Evolutionary conservation across 2,797 vertebrate species (phyloP), one percentile per base, ranked within the genome.

Genomic region (Hephaestus fuliginosus): DNA sequence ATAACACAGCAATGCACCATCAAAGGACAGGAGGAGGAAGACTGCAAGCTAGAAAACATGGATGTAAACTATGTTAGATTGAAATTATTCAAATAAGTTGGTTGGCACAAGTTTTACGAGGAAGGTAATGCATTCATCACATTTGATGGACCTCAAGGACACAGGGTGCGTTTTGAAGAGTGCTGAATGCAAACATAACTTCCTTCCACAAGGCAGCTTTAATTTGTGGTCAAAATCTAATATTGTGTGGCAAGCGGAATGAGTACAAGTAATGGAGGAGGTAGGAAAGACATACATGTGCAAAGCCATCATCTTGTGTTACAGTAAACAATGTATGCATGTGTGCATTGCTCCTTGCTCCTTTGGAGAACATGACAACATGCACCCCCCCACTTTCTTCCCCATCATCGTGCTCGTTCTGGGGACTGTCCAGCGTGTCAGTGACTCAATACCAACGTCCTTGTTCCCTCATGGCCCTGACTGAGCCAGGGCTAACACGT

Each of bases 391-490:
- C 65, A 15, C 75, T 33, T 60, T 66, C 61, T 18, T 51, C 67
- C 71, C 63, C 61, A 57, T 86, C 77, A 33, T 78, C 68, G 60
- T 69, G 80, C 84, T 60, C 73, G 84, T 88, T 89, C 74, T 65
- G 70, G 84, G 87, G 80, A 80, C 78, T 87, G 92, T 92, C 93
- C 89, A 86, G 83, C 63, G 81, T 84, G 91, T 91, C 91, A 83
- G 92, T 94, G 93, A 94, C 92, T 94, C 93, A 94, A 79, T 74
- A 90, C 84, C 79, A 76, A 82, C 43, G 86, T 85, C 86, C 89
- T 82, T 82, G 86, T 91, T 89, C 86, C 92, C 92, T 93, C 86
- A 79, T 83, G 85, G 85, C 77, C 80, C 86, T 92, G 91, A 93
- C 91, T 76, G 89, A 82, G 92, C 70, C 72, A 10, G 76, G 88